Evolutionary conservation across 2,888 invertebrate genomes (phyloP).

Genomic region (Microctonus aethiopoides): DNA sequence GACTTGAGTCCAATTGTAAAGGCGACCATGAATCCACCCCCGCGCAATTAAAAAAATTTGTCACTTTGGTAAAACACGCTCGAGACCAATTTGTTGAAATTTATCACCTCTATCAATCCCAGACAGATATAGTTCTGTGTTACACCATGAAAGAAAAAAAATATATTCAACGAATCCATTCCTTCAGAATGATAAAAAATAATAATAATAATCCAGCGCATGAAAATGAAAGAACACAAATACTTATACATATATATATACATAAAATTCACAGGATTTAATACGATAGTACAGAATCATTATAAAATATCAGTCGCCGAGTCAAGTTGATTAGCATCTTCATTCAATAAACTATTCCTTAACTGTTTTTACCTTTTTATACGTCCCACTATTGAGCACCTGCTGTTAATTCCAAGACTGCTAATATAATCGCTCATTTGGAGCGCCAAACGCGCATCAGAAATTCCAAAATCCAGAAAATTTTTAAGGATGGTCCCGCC

Average conservation of each 20-base stretch:
- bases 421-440: neutral
- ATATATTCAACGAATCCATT: neutral
- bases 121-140: neutral
- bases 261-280: neutral
- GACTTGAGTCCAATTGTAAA: neutral
- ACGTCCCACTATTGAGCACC: neutral
- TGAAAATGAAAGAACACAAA: neutral
- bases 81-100: conserved; percentile 8
- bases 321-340: conserved; percentile 1
- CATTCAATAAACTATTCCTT: neutral
- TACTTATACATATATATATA: no score
- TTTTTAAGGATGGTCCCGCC: conserved; percentile 8
- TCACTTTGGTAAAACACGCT: conserved; percentile 3
- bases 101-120: neutral
- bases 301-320: neutral
- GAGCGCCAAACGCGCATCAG: neutral
- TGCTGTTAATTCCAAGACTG: neutral
- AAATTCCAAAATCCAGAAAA: neutral
- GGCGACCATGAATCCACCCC: neutral
- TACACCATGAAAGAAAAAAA: neutral
- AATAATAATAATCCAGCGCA: neutral
- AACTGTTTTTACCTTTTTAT: conserved; percentile 8
- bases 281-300: neutral
- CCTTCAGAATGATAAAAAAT: neutral
- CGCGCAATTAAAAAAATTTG: conserved; percentile 8